Evolutionary conservation across 2,113 vertebrate species (phyloP).

Genomic region (Poeciliopsis turrubarensis): DNA sequence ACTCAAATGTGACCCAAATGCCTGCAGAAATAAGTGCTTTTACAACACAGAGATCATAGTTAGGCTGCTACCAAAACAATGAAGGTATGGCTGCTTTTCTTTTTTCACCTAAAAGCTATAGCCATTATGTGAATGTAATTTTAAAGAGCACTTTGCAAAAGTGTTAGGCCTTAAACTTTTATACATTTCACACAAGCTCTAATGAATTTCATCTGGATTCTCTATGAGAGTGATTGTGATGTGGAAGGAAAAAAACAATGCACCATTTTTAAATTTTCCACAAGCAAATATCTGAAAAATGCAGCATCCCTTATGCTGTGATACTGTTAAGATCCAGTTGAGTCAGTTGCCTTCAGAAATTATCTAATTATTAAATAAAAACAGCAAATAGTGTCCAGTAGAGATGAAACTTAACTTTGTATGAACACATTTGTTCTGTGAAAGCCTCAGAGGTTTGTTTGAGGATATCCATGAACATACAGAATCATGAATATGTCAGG

Average conservation of each 20-base stretch:
- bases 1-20: slow-evolving; percentile 63
- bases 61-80: slow-evolving; percentile 28
- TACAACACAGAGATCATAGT: slow-evolving; percentile 60
- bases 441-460: neutral
- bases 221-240: neutral
- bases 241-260: neutral
- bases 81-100: slow-evolving; percentile 37
- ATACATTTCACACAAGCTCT: neutral
- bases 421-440: neutral
- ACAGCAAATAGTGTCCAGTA: neutral
- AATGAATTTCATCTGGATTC: neutral
- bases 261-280: neutral
- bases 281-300: neutral
- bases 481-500: neutral
- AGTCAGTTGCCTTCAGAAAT: no score
- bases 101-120: no score
- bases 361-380: neutral
- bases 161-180: neutral
- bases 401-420: neutral
- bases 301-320: neutral
- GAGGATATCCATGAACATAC: neutral
- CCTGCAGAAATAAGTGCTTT: slow-evolving; percentile 66
- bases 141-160: no score
- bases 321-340: neutral
- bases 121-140: no score